A percentile compares a stretch with the other conserved stretches of the same genome.
Evolutionary conservation across 2,797 vertebrate species (phyloP).

Genomic region (Hylomyscus alleni): DNA sequence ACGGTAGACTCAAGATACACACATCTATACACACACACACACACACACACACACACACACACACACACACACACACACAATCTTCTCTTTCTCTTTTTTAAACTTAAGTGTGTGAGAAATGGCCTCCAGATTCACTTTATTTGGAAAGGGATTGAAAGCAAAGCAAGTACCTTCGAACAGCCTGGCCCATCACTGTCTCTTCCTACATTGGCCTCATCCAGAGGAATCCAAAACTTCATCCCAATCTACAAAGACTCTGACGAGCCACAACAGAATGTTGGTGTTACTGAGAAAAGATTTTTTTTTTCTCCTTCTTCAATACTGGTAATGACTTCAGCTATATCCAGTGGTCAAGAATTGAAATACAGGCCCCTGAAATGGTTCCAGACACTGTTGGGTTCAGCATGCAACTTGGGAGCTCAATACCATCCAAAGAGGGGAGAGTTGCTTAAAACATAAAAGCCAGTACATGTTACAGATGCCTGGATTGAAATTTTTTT

Average conservation of each 20-base stretch:
- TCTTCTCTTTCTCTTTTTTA: neutral
- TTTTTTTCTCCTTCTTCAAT: neutral
- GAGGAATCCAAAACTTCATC: neutral
- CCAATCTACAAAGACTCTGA: too few relatives aligned
- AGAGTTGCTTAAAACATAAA: neutral
- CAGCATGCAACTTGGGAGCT: neutral
- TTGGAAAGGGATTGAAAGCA: constrained; percentile 3
- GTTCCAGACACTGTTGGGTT: neutral
- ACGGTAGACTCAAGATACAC: constrained; percentile 18
- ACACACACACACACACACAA: neutral
- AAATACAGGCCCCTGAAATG: neutral
- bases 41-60: too few relatives aligned
- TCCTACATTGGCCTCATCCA: neutral
- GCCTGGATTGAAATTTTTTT: neutral
- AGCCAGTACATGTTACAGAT: neutral
- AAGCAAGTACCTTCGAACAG: neutral
- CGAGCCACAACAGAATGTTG: neutral
- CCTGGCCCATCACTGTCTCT: neutral
- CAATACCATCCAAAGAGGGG: neutral
- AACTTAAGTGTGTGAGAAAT: neutral
- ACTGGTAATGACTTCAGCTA: neutral
- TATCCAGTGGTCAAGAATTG: neutral
- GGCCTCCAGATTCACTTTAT: neutral
- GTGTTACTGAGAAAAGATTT: neutral
- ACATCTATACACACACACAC: neutral